Base-by-base conservation (phyloP, 2,113 vertebrate species). In the Narcine bancroftii region DNA sequence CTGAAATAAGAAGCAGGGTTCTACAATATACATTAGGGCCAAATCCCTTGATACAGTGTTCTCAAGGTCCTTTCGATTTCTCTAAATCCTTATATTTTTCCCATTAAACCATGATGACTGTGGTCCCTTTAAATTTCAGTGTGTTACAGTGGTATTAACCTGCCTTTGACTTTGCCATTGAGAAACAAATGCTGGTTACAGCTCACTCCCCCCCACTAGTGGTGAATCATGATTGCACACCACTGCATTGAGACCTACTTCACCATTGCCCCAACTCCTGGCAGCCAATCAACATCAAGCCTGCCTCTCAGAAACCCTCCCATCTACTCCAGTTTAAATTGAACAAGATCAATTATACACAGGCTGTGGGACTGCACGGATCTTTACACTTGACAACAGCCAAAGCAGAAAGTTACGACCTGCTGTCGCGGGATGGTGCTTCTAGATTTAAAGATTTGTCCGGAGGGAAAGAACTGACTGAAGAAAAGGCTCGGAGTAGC, bases 261-360 rank as follows among this genome's bases (percentile, higher is more conserved):
- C 69, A 87, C 45, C 60, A 45, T 13, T 91, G 63, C 7, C 24
- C 26, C 0, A 66, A 45, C 87, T 89, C 19, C 60, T 26, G 65
- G 24, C 65, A 69, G 65, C 63, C 89, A 71, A 69, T 69, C 60
- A 45, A 39, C 3, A 33, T 47, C 63, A 91, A 21, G 53, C 39
- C 63, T 29, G 39, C 63, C 89, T 65, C 24, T 39, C 39, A 26
- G 63, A 21, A 15, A 45, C 36, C 60, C 63, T 91, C 87, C 89
- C 53, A 87, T 66, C 60, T 65, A 71, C 65, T 47, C 24, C 85
- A 89, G 65, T 91, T 91, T 91, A 91, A 91, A 91, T 42, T 17
- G 39, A 91, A 42, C 6, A 65, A 69, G 42, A 91, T 91, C 63
- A 66, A 91, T 91, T 69, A 42, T 91, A 45, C 29, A 47, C 36